Conservation (phyloP, 2,797 vertebrate species). For the Mormyrus hasselquistii region DNA sequence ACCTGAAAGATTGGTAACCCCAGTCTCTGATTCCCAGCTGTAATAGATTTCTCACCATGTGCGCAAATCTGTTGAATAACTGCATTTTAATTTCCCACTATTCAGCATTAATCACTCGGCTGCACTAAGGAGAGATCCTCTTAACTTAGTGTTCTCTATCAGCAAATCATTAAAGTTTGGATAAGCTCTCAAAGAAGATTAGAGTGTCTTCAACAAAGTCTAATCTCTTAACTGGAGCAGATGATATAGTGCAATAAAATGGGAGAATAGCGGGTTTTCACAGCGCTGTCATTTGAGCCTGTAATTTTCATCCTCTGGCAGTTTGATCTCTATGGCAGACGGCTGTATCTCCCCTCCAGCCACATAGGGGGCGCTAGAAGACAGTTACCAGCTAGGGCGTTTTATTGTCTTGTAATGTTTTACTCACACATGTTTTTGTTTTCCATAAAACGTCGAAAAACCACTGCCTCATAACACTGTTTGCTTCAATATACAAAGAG, state of each 20-base stretch:
- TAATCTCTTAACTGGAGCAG: conserved; percentile 24
- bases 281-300: conserved; percentile 8
- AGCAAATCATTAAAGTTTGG: conserved; percentile 27
- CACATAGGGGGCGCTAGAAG: neutral
- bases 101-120: conserved; percentile 21
- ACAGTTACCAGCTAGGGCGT: neutral
- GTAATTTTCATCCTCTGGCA: conserved; percentile 6
- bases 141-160: conserved; percentile 25
- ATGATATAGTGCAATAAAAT: conserved; percentile 20
- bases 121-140: conserved; percentile 25
- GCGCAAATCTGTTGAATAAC: conserved; percentile 1
- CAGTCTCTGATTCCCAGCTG: neutral
- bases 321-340: neutral
- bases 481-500: neutral
- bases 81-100: conserved; percentile 17
- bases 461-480: neutral
- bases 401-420: neutral
- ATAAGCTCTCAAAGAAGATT: conserved; percentile 28
- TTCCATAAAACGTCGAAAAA: neutral
- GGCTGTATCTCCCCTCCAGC: neutral
- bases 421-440: neutral
- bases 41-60: neutral
- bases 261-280: conserved; percentile 20
- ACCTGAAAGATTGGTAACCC: neutral
- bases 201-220: conserved; percentile 22